Evolutionary conservation across 2,797 vertebrate genomes (phyloP).

Genomic region (Euphonia xanthogaster): DNA sequence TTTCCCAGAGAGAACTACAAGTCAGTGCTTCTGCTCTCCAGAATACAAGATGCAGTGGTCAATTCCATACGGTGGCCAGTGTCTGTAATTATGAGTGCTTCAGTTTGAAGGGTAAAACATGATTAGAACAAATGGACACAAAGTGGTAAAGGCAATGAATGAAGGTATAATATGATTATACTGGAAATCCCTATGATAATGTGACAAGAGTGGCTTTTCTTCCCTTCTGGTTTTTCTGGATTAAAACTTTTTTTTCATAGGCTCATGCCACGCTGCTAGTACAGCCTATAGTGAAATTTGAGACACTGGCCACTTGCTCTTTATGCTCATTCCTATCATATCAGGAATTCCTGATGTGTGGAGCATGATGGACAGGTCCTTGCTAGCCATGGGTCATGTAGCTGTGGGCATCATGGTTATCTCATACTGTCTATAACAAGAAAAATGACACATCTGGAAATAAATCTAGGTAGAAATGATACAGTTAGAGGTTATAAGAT

Average conservation of each 20-base stretch:
- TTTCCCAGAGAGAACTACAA: not conserved
- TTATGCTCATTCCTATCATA: fast-evolving
- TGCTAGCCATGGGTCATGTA: not conserved
- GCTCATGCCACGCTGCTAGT: not conserved
- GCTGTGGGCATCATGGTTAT: not conserved
- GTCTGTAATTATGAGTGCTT: not conserved
- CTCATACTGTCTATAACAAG: not conserved
- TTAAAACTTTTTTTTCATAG: not conserved
- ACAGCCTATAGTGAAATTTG: not conserved
- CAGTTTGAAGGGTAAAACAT: not conserved
- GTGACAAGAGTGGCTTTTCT: not conserved
- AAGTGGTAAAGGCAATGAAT: not conserved
- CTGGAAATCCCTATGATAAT: not conserved
- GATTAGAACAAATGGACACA: not conserved
- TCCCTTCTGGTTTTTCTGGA: not conserved
- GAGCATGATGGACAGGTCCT: not conserved
- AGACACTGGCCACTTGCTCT: not conserved
- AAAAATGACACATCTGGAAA: not conserved
- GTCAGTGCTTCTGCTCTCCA: not conserved
- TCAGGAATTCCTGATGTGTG: not conserved
- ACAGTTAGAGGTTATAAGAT: not conserved
- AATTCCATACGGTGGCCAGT: not conserved
- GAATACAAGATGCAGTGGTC: not conserved
- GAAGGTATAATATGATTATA: not conserved
- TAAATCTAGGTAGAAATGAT: not conserved